Evolutionary conservation across 2,797 vertebrate genomes (phyloP), one percentile per base, ranked within the genome.

Genomic region (Spondyliosoma cantharus): DNA sequence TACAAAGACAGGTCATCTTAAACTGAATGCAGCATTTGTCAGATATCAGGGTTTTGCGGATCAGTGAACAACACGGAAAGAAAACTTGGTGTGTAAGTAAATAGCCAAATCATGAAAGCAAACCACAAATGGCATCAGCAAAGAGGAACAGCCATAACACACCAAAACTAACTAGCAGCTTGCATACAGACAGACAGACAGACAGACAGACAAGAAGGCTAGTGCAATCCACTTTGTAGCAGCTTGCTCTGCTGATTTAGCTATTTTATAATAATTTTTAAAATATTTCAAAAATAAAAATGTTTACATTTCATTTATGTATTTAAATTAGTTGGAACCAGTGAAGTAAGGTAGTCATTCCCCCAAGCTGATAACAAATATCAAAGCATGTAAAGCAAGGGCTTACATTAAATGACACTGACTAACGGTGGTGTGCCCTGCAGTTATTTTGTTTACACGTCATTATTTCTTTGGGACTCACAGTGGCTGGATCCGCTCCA

Each of bases 401-500:
- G 22, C 2, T 63, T 8, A 48, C 48, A 63, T 67, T 16, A 1
- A 71, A 61, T 62, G 0, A 17, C 45, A 3, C 37, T 17, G 27
- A 49, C 58, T 61, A 54, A 50, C 2, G 52, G 12, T 12, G 16
- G 5, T 8, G 43, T 25, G 2, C 14, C 68, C 58, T 24, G 13
- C 4, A 7, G 24, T 22, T 52, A 50, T 53, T 78, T 20, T 29
- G 27, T 58, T 49, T 29, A 27, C 20, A 66, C 20, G 15, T 52
- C 1, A 13, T 20, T 17, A 54, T 25, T 50, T 22, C 14, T 54
- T 1, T 2, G 9, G 19, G 8, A 93, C 92, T 93, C 54, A 93
- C 92, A 93, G 84, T 93, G 91, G 72, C 89, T 91, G 80, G 92
- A 93, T 43, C 91, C 92, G 72, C 91, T 93, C 92, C 92, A 93